Conservation (phyloP, 2,797 vertebrate species). For the Enteromius argenteus region DNA sequence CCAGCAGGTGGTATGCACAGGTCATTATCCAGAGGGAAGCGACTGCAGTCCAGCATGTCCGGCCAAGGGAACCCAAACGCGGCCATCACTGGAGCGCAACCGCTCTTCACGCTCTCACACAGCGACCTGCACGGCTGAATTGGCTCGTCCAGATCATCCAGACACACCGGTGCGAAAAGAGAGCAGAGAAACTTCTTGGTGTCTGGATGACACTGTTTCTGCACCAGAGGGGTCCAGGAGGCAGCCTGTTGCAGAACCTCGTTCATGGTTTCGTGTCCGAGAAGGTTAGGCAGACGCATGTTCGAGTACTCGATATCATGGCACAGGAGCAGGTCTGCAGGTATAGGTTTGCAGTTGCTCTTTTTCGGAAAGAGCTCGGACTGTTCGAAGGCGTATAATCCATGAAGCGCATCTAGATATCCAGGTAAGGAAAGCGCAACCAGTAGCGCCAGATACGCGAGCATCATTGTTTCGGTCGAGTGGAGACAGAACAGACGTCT, state of each 20-base stretch:
- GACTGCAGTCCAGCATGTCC: slow-evolving; percentile 93
- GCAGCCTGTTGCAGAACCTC: slow-evolving; percentile 96
- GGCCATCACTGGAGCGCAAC: slow-evolving; percentile 96
- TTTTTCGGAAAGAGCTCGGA: slow-evolving; percentile 89
- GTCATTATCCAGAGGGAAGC: slow-evolving; percentile 94
- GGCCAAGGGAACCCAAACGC: slow-evolving; percentile 98
- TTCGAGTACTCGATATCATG: slow-evolving; percentile 93
- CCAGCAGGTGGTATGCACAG: slow-evolving; percentile 92
- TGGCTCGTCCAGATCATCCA: slow-evolving; percentile 93
- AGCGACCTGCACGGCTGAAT: slow-evolving; percentile 95
- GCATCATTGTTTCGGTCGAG: slow-evolving; percentile 45
- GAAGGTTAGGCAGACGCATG: slow-evolving; percentile 96
- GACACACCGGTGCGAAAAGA: slow-evolving; percentile 95
- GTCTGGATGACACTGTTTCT: slow-evolving; percentile 95
- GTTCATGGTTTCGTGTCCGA: slow-evolving; percentile 95
- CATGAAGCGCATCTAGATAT: slow-evolving; percentile 81
- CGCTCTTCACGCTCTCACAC: slow-evolving; percentile 89
- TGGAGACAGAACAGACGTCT: not conserved
- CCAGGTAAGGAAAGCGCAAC: slow-evolving; percentile 66
- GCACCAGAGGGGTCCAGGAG: slow-evolving; percentile 96
- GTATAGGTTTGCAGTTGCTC: slow-evolving; percentile 93
- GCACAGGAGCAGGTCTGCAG: slow-evolving; percentile 88
- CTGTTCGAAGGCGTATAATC: slow-evolving; percentile 89
- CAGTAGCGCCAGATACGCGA: slow-evolving; percentile 42
- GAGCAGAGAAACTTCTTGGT: slow-evolving; percentile 98